phyloP scores from a whole-genome alignment of 1,140 invertebrate genomes.

The Cardiocondyla obscurior region DNA sequence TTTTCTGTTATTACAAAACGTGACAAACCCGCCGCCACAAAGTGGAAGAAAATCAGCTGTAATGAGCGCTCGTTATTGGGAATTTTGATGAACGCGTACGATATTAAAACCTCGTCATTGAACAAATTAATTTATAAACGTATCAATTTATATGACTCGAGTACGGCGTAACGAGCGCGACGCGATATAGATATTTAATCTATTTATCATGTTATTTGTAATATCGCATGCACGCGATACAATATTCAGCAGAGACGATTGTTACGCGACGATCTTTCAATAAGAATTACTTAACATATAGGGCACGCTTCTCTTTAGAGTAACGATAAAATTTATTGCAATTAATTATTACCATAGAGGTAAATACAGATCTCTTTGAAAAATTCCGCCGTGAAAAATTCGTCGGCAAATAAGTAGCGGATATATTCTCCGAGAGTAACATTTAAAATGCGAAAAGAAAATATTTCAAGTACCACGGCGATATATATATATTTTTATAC shows the following conservation, averaged over 20 bases:
- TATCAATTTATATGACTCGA: slow-evolving; percentile 24
- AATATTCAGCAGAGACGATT: background rate
- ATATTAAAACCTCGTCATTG: slow-evolving; percentile 45
- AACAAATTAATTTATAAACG: slow-evolving; percentile 50
- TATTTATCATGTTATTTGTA: slow-evolving; percentile 43
- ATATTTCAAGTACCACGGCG: background rate
- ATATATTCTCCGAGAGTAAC: background rate
- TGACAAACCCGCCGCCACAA: slow-evolving; percentile 50
- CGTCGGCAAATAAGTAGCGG: background rate
- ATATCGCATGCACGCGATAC: background rate
- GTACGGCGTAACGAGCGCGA: slow-evolving; percentile 14
- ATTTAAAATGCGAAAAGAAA: background rate
- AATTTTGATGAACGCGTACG: slow-evolving; percentile 51
- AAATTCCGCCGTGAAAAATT: background rate
- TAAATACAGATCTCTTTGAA: background rate
- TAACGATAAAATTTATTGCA: background rate
- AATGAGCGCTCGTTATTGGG: slow-evolving; percentile 51
- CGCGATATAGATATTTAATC: slow-evolving; percentile 37
- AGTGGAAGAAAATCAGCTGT: slow-evolving; percentile 54
- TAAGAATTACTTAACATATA: background rate
- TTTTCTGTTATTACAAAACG: slow-evolving; percentile 50
- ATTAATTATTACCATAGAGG: too few relatives aligned
- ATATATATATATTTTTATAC: slow-evolving; percentile 33
- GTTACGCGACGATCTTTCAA: background rate
- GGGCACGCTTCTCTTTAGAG: background rate